Conservation (phyloP, 2,797 vertebrate species). For the Mormyrops boulengeri region DNA sequence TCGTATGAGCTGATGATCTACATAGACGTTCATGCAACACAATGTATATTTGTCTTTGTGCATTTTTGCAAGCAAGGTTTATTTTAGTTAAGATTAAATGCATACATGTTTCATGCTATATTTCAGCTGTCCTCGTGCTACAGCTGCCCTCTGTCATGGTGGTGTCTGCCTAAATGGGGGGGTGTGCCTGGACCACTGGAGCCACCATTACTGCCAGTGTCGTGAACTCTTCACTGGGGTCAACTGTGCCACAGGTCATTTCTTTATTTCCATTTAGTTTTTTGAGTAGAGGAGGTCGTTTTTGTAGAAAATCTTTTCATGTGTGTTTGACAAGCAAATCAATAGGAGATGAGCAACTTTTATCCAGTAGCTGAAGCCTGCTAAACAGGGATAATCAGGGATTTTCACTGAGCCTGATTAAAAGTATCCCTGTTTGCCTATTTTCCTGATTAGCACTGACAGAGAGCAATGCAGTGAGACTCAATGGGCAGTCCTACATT, state of each 20-base stretch:
- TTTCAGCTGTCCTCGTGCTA: conserved; percentile 52
- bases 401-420: background rate
- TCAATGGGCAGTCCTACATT: conserved; percentile 51
- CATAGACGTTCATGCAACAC: background rate
- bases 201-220: conserved; percentile 59
- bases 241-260: conserved; percentile 50
- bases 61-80: background rate
- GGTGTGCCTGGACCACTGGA: conserved; percentile 62
- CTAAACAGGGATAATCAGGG: background rate
- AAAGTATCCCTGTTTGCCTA: background rate
- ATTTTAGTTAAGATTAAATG: background rate
- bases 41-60: background rate
- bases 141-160: conserved; percentile 44
- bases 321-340: background rate
- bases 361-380: background rate
- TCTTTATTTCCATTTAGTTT: background rate
- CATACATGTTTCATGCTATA: background rate
- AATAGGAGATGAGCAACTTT: background rate
- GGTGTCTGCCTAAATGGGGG: conserved; percentile 57
- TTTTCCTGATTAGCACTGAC: conserved; percentile 47
- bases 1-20: background rate
- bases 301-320: background rate
- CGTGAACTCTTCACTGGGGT: conserved; percentile 52
- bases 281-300: background rate
- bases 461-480: conserved; percentile 50